Conservation (phyloP, 2,888 invertebrate species). For the Crocallis elinguaria region DNA sequence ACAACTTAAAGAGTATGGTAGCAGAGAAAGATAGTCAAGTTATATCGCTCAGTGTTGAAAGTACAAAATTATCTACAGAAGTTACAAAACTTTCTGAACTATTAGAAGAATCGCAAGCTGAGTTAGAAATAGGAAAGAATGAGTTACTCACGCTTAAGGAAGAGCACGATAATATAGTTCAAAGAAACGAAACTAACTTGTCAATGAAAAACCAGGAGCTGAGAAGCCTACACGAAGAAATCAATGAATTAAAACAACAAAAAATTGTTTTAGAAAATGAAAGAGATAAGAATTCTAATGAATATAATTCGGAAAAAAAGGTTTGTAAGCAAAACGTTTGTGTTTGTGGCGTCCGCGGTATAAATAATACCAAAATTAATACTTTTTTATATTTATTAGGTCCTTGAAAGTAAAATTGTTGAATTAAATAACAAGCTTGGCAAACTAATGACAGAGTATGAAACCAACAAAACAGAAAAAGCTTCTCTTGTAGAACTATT, state of each 20-base stretch:
- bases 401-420: conserved; percentile 53
- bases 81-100: conserved; percentile 61
- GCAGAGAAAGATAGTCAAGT: conserved; percentile 67
- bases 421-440: conserved; percentile 48
- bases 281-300: conserved; percentile 46
- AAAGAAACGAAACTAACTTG: conserved; percentile 54
- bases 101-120: conserved; percentile 63
- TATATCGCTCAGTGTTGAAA: conserved; percentile 66
- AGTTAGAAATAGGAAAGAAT: conserved; percentile 68
- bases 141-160: conserved; percentile 60
- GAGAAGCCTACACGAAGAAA: conserved; percentile 55
- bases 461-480: conserved; percentile 48
- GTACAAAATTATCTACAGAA: conserved; percentile 61
- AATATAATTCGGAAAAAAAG: conserved; percentile 59
- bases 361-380: conserved; percentile 27
- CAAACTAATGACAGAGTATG: conserved; percentile 43
- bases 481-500: conserved; percentile 45
- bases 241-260: conserved; percentile 47
- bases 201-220: conserved; percentile 63
- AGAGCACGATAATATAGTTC: conserved; percentile 58
- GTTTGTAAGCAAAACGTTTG: conserved; percentile 53
- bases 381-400: conserved; percentile 54
- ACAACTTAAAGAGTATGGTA: conserved; percentile 56
- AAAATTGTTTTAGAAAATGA: conserved; percentile 46
- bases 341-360: conserved; percentile 41